These are phyloP conservation scores for Beaufortia kweichowensis DNA, from an alignment of 2,113 vertebrate species.

Conservation along the genomic window DNA sequence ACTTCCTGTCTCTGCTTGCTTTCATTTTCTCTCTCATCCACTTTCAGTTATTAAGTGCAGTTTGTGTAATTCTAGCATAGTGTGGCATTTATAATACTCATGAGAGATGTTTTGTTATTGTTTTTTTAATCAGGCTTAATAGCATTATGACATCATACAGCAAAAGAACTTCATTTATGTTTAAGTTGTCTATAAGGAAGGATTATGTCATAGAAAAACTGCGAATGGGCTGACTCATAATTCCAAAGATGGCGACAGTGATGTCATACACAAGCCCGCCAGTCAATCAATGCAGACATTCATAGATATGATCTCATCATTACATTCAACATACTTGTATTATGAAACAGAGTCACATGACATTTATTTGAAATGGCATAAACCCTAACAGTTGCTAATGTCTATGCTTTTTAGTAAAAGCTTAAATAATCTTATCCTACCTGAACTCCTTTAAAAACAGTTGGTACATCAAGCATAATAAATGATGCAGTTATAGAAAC, in stretches of 20 bases:
- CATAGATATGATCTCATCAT: slow-evolving; percentile 1
- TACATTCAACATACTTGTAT: not conserved
- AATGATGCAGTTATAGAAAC: not conserved
- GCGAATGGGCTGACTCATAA: not conserved
- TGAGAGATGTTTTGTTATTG: not conserved
- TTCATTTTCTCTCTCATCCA: not conserved
- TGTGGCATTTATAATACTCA: not conserved
- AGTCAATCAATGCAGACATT: slow-evolving; percentile 9
- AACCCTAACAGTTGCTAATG: too few species aligned
- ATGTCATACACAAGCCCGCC: not conserved
- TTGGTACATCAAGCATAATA: not conserved
- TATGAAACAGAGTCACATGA: not conserved
- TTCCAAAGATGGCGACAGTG: not conserved
- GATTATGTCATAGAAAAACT: not conserved
- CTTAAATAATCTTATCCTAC: not conserved
- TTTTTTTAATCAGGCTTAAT: not conserved
- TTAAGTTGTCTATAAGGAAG: not conserved
- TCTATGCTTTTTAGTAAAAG: not conserved
- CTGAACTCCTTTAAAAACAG: not conserved
- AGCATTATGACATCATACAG: not conserved
- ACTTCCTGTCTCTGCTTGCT: not conserved
- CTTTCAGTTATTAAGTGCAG: not conserved
- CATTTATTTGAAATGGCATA: not conserved
- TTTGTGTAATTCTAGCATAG: not conserved
- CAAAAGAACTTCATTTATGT: not conserved